Evolutionary conservation across 2,888 invertebrate species (phyloP), one percentile per base, ranked within the genome.

Genomic region (Pseudococcus jackbeardsleyi): DNA sequence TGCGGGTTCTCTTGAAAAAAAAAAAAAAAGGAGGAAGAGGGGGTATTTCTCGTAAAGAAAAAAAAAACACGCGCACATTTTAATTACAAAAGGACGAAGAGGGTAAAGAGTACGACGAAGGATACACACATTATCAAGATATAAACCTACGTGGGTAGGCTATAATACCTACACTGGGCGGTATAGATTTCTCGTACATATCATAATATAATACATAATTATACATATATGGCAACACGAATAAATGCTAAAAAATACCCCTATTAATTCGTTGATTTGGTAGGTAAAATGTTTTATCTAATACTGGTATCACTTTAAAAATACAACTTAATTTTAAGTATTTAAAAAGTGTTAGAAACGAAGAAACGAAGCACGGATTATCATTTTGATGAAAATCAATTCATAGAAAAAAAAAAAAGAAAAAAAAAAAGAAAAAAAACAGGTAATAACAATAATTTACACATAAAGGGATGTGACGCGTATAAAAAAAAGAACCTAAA

Each of bases 271-370:
- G 54, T 85, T 26, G 15, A 33, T 54, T 26, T 42, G 86, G 33
- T 42, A 86, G 85, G 85, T 59, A 85, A 33, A 50, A 77, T 77
- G 22, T 54, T 59, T 86, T 59, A 19, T 42, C 86, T 86, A 86
- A 59, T 86, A 86, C 68, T 86, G 86, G 86, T 86, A 86, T 86
- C 86, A 86, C 86, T 86, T 86, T 77, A 77, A 86, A 68, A 39
- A 86, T 64, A 64, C 39, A 17, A 33, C 84, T 85, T 86, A 86
- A 19, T 54, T 39, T 77, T 54, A 54, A n/a, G 54, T 85, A 85
- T 54, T 50, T 59, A 59, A 59, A 50, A 85, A 86, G 59, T 86
- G 42, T 42, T 64, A 5, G 12, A 54, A 86, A 42, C 42, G 42
- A 42, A 42, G 42, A 42, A 86, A 68, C 64, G 39, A 86, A 86